Evolutionary conservation across 35 echinoderm and acorn worm genomes (phyloP), one percentile per base, ranked within the genome.

Genomic region (Ptychodera flava): DNA sequence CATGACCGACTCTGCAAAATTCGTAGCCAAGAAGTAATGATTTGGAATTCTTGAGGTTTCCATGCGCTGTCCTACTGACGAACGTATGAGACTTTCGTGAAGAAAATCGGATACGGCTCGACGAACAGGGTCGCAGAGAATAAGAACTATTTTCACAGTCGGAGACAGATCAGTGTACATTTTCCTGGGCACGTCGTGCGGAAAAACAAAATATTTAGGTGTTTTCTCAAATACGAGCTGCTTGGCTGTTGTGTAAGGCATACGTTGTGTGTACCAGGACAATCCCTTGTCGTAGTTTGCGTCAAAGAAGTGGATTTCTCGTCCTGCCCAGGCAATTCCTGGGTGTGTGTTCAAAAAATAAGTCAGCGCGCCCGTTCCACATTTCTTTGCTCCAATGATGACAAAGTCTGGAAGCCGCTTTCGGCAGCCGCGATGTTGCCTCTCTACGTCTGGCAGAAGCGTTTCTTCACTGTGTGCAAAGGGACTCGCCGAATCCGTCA

Each of bases 181-280:
- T 0, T 83, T 77, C 64, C 80, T 80, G 1, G 91, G 91, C 35
- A 89, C 89, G 12, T 30, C 31, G n/a, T n/a, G n/a, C 0, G 88
- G 80, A 35, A 78, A 77, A 28, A 88, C 45, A 82, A 93, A 93
- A 79, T 97, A 97, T 88, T 88, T 91, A 32, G 94, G 91, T 28
- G 94, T 91, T 22, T 91, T n/a, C n/a, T n/a, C n/a, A n/a, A n/a
- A n/a, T n/a, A n/a, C n/a, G n/a, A n/a, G n/a, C n/a, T n/a, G n/a
- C 91, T 77, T 97, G 91, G 36, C 93, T 82, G 92, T 93, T 0
- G 94, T 85, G 33, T 83, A 36, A 33, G 91, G 92, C 91, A 97
- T 93, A 35, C 83, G 81, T 16, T 82, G 33, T 15, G 76, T 36
- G 32, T 97, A 97, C 94, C 94, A 97, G 28, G 87, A 86, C 16